Base-by-base conservation (phyloP, 2,797 vertebrate genomes). In the Mormyrus proboscirostris region DNA sequence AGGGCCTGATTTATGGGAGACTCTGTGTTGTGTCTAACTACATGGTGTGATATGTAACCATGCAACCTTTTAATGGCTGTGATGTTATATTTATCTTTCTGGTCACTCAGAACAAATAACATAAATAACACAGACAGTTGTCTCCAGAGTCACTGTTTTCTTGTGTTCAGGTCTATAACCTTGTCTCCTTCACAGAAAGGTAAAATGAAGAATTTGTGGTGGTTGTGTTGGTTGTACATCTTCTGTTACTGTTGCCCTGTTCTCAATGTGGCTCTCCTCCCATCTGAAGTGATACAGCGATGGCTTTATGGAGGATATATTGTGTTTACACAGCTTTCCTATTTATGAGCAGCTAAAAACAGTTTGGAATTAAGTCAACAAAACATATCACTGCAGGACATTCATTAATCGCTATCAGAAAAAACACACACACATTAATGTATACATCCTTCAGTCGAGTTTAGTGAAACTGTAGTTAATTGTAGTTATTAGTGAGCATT, bases 321-420 rank as follows among this genome's bases (percentile, higher is more conserved):
- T 82, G 76, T 82, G 76, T 82, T 82, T 82, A 82, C 76, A 47
- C 41, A 82, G 76, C 76, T 82, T 82, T 44, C 41, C 41, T 82
- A 8, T 47, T 82, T 38, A 79, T 79, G 44, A 82, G 41, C 16
- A 82, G 19, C 76, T 19, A 47, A 82, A 76, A 82, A 47, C n/a
- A 82, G 16, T 19, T 82, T 82, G 41, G 76, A 47, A 47, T 12
- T 5, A 47, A 82, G 76, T 82, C 38, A 82, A 82, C 76, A 82
- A 82, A 47, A 82, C 22, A 82, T 47, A 44, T 22, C 7, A 47
- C 76, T 82, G 41, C 16, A 82, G 44, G 8, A 82, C 16, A 1
- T 82, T 82, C 41, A 82, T 82, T 82, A 44, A 82, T 82, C 3
- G 16, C 6, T 82, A 47, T 82, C 69, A 73, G 33, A 38, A 33